Evolutionary conservation across 2,888 invertebrate species (phyloP).

Genomic region (Psylliodes chrysocephalus): DNA sequence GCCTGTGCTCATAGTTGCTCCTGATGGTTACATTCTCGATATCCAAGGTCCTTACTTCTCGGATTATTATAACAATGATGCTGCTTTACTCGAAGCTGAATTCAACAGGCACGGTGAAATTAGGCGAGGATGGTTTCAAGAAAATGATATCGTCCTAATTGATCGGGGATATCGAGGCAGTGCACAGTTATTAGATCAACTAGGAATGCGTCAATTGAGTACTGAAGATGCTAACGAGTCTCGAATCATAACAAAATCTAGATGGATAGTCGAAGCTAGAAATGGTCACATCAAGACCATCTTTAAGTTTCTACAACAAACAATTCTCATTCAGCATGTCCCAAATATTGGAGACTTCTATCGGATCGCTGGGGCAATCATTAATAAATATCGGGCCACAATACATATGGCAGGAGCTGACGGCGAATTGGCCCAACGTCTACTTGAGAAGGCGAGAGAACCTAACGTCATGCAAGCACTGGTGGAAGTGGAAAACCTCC

Average conservation of each 20-base stretch:
- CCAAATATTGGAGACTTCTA: constrained; percentile 16
- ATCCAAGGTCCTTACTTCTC: constrained; percentile 24
- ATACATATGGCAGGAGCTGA: constrained; percentile 24
- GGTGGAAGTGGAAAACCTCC: constrained; percentile 19
- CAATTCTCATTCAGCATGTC: neutral
- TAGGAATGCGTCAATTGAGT: neutral
- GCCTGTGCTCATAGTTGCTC: constrained; percentile 11
- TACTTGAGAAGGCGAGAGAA: constrained; percentile 9
- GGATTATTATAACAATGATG: constrained; percentile 21
- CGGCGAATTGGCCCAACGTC: constrained; percentile 12
- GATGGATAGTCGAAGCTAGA: constrained; percentile 23
- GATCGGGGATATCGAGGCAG: constrained; percentile 12
- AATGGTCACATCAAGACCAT: constrained; percentile 17
- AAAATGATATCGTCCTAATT: neutral
- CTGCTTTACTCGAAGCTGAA: constrained; percentile 6
- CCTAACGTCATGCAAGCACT: constrained; percentile 23
- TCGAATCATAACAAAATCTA: constrained; percentile 14
- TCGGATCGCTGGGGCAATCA: constrained; percentile 19
- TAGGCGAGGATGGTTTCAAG: neutral
- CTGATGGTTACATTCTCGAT: constrained; percentile 29
- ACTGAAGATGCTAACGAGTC: neutral
- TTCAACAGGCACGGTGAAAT: no score
- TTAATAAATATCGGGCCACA: constrained; percentile 21
- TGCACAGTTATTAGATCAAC: neutral
- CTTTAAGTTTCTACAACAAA: constrained; percentile 1